Evolutionary conservation across 2,113 vertebrate genomes (phyloP).

Genomic region (Natator depressus): DNA sequence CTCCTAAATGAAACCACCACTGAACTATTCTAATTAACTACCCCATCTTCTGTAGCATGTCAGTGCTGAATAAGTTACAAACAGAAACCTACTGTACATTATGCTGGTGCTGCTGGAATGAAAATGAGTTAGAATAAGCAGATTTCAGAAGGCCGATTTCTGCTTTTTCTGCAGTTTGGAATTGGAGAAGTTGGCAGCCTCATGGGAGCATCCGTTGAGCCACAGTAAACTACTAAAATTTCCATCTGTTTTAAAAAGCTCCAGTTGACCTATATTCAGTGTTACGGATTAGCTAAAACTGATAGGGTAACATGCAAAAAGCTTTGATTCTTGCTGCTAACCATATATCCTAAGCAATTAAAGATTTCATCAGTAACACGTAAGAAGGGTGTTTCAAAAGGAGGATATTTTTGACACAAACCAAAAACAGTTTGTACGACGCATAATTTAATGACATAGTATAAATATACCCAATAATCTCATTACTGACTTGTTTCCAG

Average conservation of each 20-base stretch:
- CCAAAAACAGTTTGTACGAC: rapidly evolving
- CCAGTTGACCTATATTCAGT: conserved; percentile 44
- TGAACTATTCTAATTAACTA: conserved; percentile 13
- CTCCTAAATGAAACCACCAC: conserved; percentile 38
- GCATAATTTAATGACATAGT: not conserved
- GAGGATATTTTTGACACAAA: not conserved
- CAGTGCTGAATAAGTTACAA: not conserved
- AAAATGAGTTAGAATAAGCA: not conserved
- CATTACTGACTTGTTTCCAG: not conserved
- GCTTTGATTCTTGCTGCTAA: not conserved
- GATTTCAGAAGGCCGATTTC: conserved; percentile 18
- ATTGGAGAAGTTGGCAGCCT: conserved; percentile 1
- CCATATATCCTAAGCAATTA: not conserved
- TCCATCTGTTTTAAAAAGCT: conserved; percentile 46
- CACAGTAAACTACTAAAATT: not conserved
- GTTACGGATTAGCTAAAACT: conserved; percentile 42
- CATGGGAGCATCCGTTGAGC: not conserved
- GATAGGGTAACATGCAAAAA: not conserved
- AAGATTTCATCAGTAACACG: not conserved
- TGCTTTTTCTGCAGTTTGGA: not conserved
- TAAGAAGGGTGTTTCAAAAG: not conserved
- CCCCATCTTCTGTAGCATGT: not conserved
- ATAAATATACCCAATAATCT: not conserved
- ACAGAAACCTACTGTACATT: conserved; percentile 28
- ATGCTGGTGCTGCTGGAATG: not conserved